Percentiles rank a stretch among this genome's conserved stretches.
phyloP scores from a whole-genome alignment of 2,113 vertebrate genomes.

The Helogale parvula region DNA sequence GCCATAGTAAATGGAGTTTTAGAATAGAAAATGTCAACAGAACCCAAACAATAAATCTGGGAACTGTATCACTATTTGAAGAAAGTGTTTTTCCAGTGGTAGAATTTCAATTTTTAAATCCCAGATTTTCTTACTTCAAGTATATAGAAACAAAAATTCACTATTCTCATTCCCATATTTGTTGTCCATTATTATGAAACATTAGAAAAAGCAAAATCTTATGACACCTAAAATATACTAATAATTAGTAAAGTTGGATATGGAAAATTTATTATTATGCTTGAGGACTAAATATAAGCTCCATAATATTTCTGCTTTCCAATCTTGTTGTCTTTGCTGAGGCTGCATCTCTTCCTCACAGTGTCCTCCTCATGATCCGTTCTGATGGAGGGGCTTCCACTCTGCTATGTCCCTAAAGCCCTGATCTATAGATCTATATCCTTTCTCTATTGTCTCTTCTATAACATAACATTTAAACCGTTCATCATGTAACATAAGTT shows the following conservation, averaged over 20 bases:
- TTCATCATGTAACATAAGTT: background rate
- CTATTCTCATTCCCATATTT: background rate
- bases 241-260: background rate
- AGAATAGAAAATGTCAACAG: constrained; percentile 64
- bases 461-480: background rate
- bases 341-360: background rate
- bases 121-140: constrained; percentile 21
- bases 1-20: constrained; percentile 61
- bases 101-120: constrained; percentile 27
- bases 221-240: background rate
- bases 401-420: background rate
- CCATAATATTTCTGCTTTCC: background rate
- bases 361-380: no score
- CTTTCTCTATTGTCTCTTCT: background rate
- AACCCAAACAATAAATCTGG: constrained; percentile 46
- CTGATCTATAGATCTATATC: fast-evolving
- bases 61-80: constrained; percentile 11
- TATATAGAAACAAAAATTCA: constrained; percentile 19
- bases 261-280: background rate
- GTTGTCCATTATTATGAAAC: background rate
- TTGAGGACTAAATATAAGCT: background rate
- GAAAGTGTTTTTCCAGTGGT: constrained; percentile 30
- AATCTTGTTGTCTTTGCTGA: background rate
- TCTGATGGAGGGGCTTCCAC: background rate
- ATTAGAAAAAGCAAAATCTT: background rate